Base-by-base conservation (phyloP, 2,113 vertebrate genomes). In the Tyrannus savana region DNA sequence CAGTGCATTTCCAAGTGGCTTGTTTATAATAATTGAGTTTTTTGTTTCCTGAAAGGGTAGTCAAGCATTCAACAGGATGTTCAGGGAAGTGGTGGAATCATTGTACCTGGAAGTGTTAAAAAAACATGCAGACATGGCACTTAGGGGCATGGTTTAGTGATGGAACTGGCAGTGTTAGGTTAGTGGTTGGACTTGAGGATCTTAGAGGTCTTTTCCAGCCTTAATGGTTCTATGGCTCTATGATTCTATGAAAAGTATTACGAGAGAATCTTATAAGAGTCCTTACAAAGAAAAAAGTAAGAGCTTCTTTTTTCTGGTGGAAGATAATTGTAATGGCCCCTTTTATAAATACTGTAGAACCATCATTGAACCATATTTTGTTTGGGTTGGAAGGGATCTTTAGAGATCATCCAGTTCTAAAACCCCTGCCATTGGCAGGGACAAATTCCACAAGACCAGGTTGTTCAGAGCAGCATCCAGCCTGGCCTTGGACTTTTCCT, bases 11-110 rank as follows among this genome's bases (percentile, higher is more conserved):
- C 71, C 55, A 91, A 88, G 44, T 71, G 59, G 62, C 72, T 93
- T 87, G 63, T 28, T 97, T 96, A 97, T 91, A 96, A 93, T 23
- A 47, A 23, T 47, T 47, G 12, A 47, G 19, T 47, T 47, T 47
- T 47, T 22, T 47, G 10, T 23, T 47, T 47, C 22, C 47, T 59
- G 56, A 58, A 58, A 58, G 21, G 56, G 23, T 35, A 6, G 22
- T 16, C 14, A 35, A 59, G 14, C n/a, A 35, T 59, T 35, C 58
- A 24, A 35, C 58, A 35, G 58, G 14, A 24, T 16, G 58, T 8
- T 59, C 22, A 59, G 58, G 58, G 9, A 24, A 35, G n/a, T 59
- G 14, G n/a, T 35, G 22, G n/a, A 35, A 35, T 59, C n/a, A 59
- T 35, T 24, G 11, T 59, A 22, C 56, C 58, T 35, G n/a, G 22